phyloP scores from a whole-genome alignment of 2,888 invertebrate species.

The Oegoconia quadripuncta region DNA sequence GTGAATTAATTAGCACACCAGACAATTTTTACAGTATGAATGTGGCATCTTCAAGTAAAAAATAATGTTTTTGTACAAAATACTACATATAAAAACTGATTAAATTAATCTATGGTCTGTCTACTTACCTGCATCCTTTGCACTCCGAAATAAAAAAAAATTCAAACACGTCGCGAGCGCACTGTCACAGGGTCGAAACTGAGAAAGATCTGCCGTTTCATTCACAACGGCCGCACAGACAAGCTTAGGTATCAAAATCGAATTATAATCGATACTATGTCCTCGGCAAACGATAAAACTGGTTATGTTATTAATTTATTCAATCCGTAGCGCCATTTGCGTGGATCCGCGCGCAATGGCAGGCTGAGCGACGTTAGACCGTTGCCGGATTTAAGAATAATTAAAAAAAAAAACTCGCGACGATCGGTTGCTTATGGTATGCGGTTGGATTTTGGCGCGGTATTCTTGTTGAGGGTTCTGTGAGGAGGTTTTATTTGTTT shows the following conservation, averaged over 20 bases:
- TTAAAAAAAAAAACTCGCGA: constrained; percentile 46
- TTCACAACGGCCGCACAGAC: neutral
- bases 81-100: too few species aligned
- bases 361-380: constrained; percentile 55
- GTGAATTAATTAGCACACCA: too few species aligned
- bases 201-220: constrained; percentile 32
- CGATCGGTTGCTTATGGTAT: constrained; percentile 48
- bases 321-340: constrained; percentile 43
- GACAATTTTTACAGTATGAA: too few species aligned
- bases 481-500: too few species aligned
- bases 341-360: constrained; percentile 40
- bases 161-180: constrained; percentile 52
- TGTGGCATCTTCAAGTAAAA: too few species aligned
- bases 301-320: constrained; percentile 17
- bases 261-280: constrained; percentile 9
- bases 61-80: too few species aligned
- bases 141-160: constrained; percentile 20
- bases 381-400: constrained; percentile 70
- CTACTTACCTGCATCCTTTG: too few species aligned
- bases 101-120: too few species aligned
- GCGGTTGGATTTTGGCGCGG: constrained; percentile 42
- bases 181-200: constrained; percentile 63
- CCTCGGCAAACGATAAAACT: constrained; percentile 9
- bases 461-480: constrained; percentile 36
- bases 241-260: neutral